These are phyloP conservation scores for Drosophila nannoptera DNA, from an alignment of 1,140 invertebrate genomes.

Conservation along the genomic window DNA sequence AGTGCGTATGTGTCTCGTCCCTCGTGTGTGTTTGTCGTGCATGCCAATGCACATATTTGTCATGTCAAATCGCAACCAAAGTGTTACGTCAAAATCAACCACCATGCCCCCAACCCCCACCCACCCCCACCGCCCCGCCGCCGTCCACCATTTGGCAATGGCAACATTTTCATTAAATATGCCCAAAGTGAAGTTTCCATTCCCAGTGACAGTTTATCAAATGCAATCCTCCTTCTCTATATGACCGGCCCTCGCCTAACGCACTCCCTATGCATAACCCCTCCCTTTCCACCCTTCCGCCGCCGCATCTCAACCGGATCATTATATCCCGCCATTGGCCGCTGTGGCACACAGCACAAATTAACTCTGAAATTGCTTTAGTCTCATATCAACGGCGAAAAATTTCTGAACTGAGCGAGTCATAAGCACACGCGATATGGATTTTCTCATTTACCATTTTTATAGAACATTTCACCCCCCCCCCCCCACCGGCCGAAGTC, in stretches of 20 bases:
- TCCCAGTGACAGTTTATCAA: constrained; percentile 75
- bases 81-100: constrained; percentile 73
- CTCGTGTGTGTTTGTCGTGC: no score
- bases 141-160: constrained; percentile 63
- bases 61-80: constrained; percentile 78
- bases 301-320: neutral
- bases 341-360: constrained; percentile 59
- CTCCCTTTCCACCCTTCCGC: neutral
- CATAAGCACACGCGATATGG: neutral
- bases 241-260: neutral
- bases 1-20: no score
- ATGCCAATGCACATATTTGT: constrained; percentile 77
- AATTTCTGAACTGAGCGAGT: constrained; percentile 16
- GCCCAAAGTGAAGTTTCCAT: constrained; percentile 76
- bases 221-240: constrained; percentile 39
- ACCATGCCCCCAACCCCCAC: neutral
- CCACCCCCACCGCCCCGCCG: neutral
- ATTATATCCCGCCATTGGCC: constrained; percentile 15
- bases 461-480: no score
- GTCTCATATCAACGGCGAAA: constrained; percentile 38
- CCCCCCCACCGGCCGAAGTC: no score
- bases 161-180: constrained; percentile 78
- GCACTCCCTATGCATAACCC: neutral
- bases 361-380: constrained; percentile 73
- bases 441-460: neutral